Conservation (phyloP, 2,797 vertebrate species). For the Prionace glauca region DNA sequence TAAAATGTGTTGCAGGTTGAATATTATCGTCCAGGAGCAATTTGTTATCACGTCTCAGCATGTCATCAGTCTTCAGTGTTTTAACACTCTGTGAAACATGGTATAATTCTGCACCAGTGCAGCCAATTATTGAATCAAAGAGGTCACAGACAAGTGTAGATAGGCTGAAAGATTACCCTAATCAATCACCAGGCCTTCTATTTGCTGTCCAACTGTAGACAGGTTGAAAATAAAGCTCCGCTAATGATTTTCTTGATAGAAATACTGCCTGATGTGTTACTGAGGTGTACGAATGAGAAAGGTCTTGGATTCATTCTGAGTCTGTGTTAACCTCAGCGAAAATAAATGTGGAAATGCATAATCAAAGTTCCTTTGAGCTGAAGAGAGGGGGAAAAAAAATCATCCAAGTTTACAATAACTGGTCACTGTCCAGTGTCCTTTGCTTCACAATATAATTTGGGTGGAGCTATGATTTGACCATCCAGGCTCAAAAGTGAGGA, state of each 20-base stretch:
- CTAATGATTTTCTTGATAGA: neutral
- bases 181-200: neutral
- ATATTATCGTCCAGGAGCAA: neutral
- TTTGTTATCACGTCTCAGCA: neutral
- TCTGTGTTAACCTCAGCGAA: neutral
- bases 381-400: neutral
- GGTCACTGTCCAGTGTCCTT: neutral
- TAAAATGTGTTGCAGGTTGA: neutral
- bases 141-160: neutral
- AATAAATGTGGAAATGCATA: neutral
- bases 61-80: neutral
- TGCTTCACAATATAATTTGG: neutral
- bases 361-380: neutral
- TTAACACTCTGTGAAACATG: neutral
- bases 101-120: neutral
- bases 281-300: neutral
- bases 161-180: neutral
- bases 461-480: neutral
- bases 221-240: neutral
- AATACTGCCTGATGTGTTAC: no score
- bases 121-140: neutral
- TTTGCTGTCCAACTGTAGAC: neutral
- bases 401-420: neutral
- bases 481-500: neutral
- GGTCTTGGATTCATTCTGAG: neutral